These are phyloP conservation scores for Betta splendens DNA, from an alignment of 2,797 vertebrate species.

Conservation along the genomic window DNA sequence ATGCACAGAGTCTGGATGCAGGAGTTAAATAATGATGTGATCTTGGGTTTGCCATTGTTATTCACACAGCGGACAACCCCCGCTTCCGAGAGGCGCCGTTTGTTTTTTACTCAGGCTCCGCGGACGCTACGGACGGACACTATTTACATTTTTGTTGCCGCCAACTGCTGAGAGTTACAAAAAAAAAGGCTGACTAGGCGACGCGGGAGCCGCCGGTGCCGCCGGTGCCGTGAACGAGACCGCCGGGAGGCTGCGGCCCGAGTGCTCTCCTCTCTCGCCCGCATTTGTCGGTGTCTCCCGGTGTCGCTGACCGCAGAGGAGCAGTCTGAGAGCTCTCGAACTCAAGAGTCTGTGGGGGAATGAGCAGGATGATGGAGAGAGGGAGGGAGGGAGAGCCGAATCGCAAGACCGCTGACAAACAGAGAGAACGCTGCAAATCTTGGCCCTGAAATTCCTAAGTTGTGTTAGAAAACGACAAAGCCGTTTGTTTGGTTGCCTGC, in stretches of 20 bases:
- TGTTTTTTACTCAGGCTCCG: slow-evolving; percentile 1
- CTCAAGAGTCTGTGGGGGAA: slow-evolving; percentile 52
- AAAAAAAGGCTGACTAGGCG: slow-evolving; percentile 48
- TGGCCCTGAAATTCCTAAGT: too few species aligned
- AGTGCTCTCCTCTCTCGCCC: slow-evolving; percentile 19
- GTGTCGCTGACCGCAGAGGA: slow-evolving; percentile 56
- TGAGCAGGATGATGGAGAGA: slow-evolving; percentile 23
- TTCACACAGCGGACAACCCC: slow-evolving; percentile 7
- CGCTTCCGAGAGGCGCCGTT: not conserved
- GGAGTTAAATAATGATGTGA: too few species aligned
- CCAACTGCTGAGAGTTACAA: not conserved
- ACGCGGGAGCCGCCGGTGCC: slow-evolving; percentile 38
- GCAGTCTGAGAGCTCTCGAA: slow-evolving; percentile 62
- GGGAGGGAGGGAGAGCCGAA: slow-evolving; percentile 11
- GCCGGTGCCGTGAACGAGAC: slow-evolving; percentile 37
- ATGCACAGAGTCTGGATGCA: too few species aligned
- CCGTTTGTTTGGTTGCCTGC: too few species aligned
- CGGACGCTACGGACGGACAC: not conserved
- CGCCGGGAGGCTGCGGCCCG: slow-evolving; percentile 12
- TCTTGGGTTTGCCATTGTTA: not conserved
- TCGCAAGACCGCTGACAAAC: too few species aligned
- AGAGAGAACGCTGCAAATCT: too few species aligned
- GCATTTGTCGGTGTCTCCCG: slow-evolving; percentile 53
- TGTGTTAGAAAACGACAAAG: too few species aligned
- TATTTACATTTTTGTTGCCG: slow-evolving; percentile 3